phyloP scores from a whole-genome alignment of 1,140 invertebrate species.

The Anthonomus grandis region DNA sequence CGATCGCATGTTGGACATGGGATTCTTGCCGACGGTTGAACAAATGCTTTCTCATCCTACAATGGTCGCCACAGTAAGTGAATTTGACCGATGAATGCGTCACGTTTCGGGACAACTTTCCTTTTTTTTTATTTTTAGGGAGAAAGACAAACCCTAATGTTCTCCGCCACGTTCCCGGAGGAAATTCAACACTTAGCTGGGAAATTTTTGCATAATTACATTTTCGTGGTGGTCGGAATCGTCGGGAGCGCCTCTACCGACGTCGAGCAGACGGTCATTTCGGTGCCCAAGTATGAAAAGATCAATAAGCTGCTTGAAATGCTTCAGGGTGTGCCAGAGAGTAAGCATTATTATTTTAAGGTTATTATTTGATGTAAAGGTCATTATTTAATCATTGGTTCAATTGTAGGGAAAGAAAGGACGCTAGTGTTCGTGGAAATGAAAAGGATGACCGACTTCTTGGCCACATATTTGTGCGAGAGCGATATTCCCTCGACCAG shows the following conservation, averaged over 20 bases:
- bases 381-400: slow-evolving; percentile 6
- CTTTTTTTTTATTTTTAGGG: slow-evolving; percentile 46
- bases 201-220: slow-evolving; percentile 73
- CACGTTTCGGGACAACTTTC: neutral
- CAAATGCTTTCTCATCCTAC: slow-evolving; percentile 70
- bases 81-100: neutral
- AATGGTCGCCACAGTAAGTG: slow-evolving; percentile 64
- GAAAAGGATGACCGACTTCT: slow-evolving; percentile 85
- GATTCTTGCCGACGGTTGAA: slow-evolving; percentile 75
- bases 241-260: slow-evolving; percentile 88
- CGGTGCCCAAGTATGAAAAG: slow-evolving; percentile 74
- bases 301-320: slow-evolving; percentile 68
- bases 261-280: slow-evolving; percentile 78
- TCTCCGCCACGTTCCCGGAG: slow-evolving; percentile 87
- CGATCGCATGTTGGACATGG: slow-evolving; percentile 93
- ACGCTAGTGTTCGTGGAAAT: slow-evolving; percentile 88
- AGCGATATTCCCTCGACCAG: slow-evolving; percentile 73
- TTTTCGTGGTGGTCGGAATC: slow-evolving; percentile 83
- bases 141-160: slow-evolving; percentile 82
- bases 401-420: slow-evolving; percentile 46
- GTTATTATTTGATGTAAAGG: neutral
- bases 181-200: slow-evolving; percentile 76
- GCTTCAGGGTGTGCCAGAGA: slow-evolving; percentile 49
- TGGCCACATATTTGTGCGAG: slow-evolving; percentile 60
- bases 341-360: neutral